Percentiles rank a stretch among this genome's conserved stretches.
Conservation (phyloP, 92 coral and sea anemone species). For the Phymanthus crucifer region DNA sequence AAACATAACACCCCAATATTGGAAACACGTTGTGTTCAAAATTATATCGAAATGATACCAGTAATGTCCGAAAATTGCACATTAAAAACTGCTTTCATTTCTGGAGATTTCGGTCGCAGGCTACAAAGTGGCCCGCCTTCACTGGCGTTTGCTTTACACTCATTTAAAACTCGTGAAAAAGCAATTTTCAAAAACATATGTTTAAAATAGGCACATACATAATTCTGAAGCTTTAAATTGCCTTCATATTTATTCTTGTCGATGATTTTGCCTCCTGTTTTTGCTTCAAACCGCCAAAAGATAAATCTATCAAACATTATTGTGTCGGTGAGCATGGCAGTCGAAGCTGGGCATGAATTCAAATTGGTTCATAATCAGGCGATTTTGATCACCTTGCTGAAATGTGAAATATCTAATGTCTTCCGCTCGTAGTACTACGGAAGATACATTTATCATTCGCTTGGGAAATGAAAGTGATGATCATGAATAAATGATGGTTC, state of each 20-base stretch:
- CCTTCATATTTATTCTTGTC: neutral
- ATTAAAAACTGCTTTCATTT: neutral
- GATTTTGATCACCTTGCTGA: neutral
- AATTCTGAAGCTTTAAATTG: no score
- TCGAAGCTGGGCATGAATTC: neutral
- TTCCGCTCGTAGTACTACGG: neutral
- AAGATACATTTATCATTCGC: neutral
- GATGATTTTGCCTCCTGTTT: neutral
- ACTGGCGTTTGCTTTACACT: neutral
- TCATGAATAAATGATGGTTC: neutral
- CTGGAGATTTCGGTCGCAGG: neutral
- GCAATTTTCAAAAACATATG: neutral
- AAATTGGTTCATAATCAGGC: neutral
- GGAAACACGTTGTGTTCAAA: constrained; percentile 6
- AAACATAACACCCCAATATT: constrained; percentile 6
- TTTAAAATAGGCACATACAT: neutral
- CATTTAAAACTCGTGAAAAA: neutral
- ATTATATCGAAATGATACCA: neutral
- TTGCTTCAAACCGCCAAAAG: neutral
- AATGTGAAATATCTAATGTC: neutral
- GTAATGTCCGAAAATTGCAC: neutral
- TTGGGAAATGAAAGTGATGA: neutral
- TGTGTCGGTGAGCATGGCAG: neutral
- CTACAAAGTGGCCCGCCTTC: no score
- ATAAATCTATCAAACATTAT: neutral